Base-by-base conservation (phyloP, 2,888 invertebrate genomes). In the Eutolmus rufibarbis region DNA sequence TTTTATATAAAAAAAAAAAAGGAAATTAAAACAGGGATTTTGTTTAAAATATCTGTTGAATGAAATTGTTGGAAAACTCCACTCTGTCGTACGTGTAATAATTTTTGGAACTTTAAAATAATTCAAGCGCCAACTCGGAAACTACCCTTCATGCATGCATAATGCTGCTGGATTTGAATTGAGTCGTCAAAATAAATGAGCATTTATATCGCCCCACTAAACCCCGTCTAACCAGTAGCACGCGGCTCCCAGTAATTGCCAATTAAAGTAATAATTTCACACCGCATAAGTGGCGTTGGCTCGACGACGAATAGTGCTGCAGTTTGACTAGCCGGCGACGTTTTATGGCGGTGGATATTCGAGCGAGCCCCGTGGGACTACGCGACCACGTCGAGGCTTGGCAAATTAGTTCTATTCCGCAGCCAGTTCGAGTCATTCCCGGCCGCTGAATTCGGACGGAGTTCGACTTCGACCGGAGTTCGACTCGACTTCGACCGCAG, bases 191-290 rank as follows among this genome's bases (percentile, higher is more conserved):
- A 40, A 81, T 40, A 40, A 40, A 37, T 16, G 66, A 66, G 40
- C 84, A 66, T 84, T n/a, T 7, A 40, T 31, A 19, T 19, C 16
- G 74, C 14, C 37, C 23, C n/a, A 56, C 14, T 66, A 34, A 37
- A 23, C 74, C 9, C 74, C 9, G 12, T 40, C 74, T 84, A 28
- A 43, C 84, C 34, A 40, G 84, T 31, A 46, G 82, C 82, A 74
- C 23, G 23, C 19, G 28, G 16, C 19, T 66, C 16, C 40, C 19
- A 40, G 74, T 43, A 85, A 85, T 85, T 85, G 46, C 74, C 85
- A 74, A 74, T 85, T 85, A 85, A 85, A 74, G 14, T 85, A 85
- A 85, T 85, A 85, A 74, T 85, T 85, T 85, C 85, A 85, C 85
- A 85, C 85, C 85, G 74, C 85, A 74, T 37, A 66, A 66, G 5